Conservation (phyloP, 2,888 invertebrate genomes). For the Melinaea menophilus region DNA sequence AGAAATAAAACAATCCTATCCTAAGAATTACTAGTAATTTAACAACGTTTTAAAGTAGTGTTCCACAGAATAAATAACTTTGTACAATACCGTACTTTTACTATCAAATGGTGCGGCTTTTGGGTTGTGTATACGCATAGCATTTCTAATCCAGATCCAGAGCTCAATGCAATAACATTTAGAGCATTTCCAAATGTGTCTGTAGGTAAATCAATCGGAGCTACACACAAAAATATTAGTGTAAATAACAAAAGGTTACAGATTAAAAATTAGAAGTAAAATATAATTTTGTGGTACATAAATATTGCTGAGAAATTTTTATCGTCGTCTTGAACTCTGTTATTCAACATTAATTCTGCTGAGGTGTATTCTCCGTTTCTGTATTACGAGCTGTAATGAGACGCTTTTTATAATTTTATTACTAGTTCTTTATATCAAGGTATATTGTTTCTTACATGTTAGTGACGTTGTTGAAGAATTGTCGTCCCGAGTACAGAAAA, state of each 20-base stretch:
- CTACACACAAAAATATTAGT: constrained; percentile 36
- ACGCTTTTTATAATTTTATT: not conserved
- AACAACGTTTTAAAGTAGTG: not conserved
- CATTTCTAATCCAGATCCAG: constrained; percentile 31
- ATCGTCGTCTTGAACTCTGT: constrained; percentile 11
- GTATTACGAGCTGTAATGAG: constrained; percentile 11
- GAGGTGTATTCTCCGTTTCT: constrained; percentile 6
- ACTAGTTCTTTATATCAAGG: not conserved
- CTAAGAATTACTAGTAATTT: not conserved
- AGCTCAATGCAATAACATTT: constrained; percentile 65
- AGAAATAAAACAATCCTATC: no score
- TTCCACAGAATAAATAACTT: constrained; percentile 1
- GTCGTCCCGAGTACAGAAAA: no score
- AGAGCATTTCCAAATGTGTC: constrained; percentile 64
- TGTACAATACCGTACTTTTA: constrained; percentile 6
- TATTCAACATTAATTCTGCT: constrained; percentile 1
- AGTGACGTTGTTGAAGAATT: not conserved
- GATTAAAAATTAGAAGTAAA: not conserved
- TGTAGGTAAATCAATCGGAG: constrained; percentile 64
- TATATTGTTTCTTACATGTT: not conserved
- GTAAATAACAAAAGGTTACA: constrained; percentile 21
- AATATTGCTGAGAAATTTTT: constrained; percentile 25
- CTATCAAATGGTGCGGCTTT: constrained; percentile 19
- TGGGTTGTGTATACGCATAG: constrained; percentile 39
- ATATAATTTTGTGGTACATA: no score